phyloP scores from a whole-genome alignment of 2,113 vertebrate genomes.

The Elanus axillaris region DNA sequence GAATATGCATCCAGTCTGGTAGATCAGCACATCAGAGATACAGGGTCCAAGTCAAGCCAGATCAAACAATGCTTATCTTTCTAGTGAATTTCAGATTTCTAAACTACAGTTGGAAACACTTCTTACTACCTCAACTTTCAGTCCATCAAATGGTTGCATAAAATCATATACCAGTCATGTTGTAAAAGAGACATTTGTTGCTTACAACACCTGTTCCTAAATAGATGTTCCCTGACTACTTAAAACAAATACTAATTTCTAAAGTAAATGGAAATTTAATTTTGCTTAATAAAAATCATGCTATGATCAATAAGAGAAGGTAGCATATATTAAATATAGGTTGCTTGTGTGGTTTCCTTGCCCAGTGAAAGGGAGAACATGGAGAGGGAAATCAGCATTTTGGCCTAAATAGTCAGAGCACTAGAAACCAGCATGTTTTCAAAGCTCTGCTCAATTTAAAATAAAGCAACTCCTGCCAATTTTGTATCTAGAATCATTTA shows the following conservation, averaged over 20 bases:
- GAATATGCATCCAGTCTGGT: rapidly evolving
- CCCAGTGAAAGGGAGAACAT: neutral
- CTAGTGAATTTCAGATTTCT: neutral
- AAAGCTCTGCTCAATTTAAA: neutral
- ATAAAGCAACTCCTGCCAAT: neutral
- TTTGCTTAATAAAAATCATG: neutral
- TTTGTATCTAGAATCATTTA: neutral
- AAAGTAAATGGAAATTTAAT: neutral
- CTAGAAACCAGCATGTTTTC: neutral
- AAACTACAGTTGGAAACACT: neutral
- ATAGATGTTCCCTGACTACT: neutral
- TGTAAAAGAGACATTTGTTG: neutral
- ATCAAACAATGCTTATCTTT: neutral
- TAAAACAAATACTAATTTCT: neutral
- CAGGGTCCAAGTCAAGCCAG: neutral
- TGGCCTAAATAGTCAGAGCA: neutral
- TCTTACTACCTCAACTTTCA: neutral
- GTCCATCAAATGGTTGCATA: neutral
- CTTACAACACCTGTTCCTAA: neutral
- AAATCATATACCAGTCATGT: neutral
- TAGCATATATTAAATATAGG: neutral
- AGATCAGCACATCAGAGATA: neutral
- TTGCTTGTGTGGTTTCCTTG: neutral
- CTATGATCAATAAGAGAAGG: neutral
- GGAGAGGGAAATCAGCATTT: neutral